These are phyloP conservation scores for Zosterops pallidus DNA, from an alignment of 2,113 vertebrate genomes.

Conservation along the genomic window DNA sequence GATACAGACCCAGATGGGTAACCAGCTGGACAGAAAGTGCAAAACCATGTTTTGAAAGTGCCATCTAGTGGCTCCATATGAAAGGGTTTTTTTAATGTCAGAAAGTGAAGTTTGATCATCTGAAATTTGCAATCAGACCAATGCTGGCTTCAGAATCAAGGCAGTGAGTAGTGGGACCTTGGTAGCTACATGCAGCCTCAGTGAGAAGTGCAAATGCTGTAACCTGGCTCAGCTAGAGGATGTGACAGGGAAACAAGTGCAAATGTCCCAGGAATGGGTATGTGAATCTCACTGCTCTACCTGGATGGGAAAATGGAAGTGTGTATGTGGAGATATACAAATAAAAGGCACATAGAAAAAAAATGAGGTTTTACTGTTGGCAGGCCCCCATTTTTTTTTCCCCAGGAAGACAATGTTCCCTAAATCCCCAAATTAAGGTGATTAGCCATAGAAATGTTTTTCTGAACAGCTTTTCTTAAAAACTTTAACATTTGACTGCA, in stretches of 20 bases:
- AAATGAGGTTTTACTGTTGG: neutral
- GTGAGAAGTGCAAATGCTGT: neutral
- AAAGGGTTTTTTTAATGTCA: neutral
- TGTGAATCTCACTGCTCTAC: neutral
- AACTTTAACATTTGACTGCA: neutral
- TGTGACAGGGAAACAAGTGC: neutral
- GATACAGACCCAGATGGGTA: too few species aligned
- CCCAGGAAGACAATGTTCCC: neutral
- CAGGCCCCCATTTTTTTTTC: neutral
- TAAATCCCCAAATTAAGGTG: neutral
- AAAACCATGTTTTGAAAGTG: neutral
- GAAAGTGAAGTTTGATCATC: neutral
- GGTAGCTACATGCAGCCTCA: neutral
- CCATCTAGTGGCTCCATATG: constrained; percentile 27
- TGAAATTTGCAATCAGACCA: neutral
- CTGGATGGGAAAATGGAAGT: neutral
- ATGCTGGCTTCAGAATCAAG: neutral
- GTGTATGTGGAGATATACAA: too few species aligned
- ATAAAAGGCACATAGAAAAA: neutral
- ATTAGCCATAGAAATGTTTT: neutral
- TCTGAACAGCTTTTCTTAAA: neutral
- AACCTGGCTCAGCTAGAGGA: too few species aligned
- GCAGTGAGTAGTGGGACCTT: rapidly evolving
- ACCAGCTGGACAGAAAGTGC: neutral
- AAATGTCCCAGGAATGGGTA: neutral